Evolutionary conservation across 2,797 vertebrate species (phyloP).

Genomic region (Melopsittacus undulatus): DNA sequence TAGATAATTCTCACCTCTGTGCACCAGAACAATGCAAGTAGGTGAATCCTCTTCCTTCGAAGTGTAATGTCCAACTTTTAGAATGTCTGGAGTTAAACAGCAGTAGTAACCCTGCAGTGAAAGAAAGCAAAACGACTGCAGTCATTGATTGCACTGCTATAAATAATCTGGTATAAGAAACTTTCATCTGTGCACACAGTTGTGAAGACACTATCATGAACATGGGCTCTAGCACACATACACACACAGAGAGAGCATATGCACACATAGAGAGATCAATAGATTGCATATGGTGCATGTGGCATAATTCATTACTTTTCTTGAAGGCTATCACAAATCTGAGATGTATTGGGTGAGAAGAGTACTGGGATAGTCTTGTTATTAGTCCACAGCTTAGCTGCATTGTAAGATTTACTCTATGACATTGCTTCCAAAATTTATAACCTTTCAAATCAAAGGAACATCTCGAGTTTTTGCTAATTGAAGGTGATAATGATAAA

Average conservation of each 20-base stretch:
- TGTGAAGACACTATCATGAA: neutral
- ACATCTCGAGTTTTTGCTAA: conserved; percentile 29
- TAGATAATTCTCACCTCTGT: neutral
- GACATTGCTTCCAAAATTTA: conserved; percentile 51
- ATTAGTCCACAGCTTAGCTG: conserved; percentile 3
- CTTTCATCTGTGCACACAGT: neutral
- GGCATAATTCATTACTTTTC: conserved; percentile 35
- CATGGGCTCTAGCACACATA: neutral
- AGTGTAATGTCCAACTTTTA: neutral
- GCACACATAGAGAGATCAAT: neutral
- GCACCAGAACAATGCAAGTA: rapidly evolving
- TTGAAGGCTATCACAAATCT: conserved; percentile 48
- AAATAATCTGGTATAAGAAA: neutral
- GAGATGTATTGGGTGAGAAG: conserved; percentile 14
- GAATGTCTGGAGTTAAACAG: neutral
- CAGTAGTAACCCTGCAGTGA: neutral
- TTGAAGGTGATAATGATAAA: conserved; percentile 40
- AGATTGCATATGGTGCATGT: neutral
- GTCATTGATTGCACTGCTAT: neutral
- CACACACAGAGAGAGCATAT: neutral
- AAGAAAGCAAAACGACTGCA: neutral
- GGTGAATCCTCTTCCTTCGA: neutral
- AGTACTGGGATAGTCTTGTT: conserved; percentile 41
- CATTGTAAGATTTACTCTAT: conserved; percentile 34
- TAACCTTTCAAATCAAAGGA: conserved; percentile 56